These are phyloP conservation scores for Ammodytes marinus DNA, from an alignment of 2,113 vertebrate species.

Conservation along the genomic window DNA sequence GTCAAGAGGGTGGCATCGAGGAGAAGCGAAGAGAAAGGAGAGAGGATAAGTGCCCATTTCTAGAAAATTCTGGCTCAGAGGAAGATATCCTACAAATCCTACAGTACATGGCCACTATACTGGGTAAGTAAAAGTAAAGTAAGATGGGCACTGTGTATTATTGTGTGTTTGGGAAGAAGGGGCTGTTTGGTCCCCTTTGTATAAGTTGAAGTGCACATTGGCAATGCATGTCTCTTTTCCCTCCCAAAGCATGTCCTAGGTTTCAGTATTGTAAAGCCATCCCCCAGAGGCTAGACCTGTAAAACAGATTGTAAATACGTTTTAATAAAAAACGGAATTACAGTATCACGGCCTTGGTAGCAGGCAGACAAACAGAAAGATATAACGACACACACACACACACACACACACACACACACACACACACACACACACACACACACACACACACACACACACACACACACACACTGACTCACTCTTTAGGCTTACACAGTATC, in stretches of 20 bases:
- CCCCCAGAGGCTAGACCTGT: conserved; percentile 21
- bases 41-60: conserved; percentile 91
- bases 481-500: conserved; percentile 41
- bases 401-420: conserved; percentile 32
- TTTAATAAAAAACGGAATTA: conserved; percentile 35
- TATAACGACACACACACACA: conserved; percentile 49
- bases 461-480: conserved; percentile 55
- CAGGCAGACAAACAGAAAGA: conserved; percentile 34
- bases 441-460: conserved; percentile 35
- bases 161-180: neutral
- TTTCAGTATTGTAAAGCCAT: conserved; percentile 14
- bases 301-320: conserved; percentile 36
- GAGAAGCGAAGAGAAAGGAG: conserved; percentile 88
- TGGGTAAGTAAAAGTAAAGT: conserved; percentile 86
- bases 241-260: neutral
- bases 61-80: conserved; percentile 90
- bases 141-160: neutral
- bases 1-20: conserved; percentile 89
- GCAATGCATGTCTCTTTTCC: neutral
- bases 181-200: neutral
- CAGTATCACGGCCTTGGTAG: conserved; percentile 16
- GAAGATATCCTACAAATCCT: conserved; percentile 97
- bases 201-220: neutral
- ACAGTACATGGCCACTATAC: conserved; percentile 92
- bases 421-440: conserved; percentile 21